phyloP scores from a whole-genome alignment of 1,140 invertebrate genomes.

The Drosophila ogumai region DNA sequence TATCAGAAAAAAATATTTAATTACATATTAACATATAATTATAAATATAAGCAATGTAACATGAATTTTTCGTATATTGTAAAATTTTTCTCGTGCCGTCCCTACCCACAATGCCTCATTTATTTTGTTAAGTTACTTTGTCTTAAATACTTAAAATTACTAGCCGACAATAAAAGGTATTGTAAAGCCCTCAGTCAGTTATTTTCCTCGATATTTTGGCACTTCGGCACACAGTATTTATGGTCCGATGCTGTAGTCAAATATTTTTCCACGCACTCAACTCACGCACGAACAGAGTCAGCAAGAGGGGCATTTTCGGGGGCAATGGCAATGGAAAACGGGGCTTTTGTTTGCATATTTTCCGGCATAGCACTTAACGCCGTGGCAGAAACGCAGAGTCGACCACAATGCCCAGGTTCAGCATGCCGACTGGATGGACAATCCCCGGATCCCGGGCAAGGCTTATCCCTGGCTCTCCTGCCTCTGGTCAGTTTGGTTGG shows the following conservation, averaged over 20 bases:
- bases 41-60: no score
- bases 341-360: slow-evolving; percentile 62
- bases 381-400: slow-evolving; percentile 32
- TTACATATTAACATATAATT: no score
- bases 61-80: no score
- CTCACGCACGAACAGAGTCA: slow-evolving; percentile 18
- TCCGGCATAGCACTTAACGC: slow-evolving; percentile 58
- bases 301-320: background rate
- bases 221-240: slow-evolving; percentile 32
- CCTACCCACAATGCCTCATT: no score
- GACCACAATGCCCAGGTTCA: slow-evolving; percentile 67
- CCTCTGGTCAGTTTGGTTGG: slow-evolving; percentile 29
- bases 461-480: slow-evolving; percentile 58
- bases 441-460: slow-evolving; percentile 25
- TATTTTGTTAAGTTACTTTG: background rate
- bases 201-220: slow-evolving; percentile 12
- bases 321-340: slow-evolving; percentile 26
- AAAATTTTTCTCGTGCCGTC: no score
- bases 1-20: no score
- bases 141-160: background rate
- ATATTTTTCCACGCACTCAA: slow-evolving; percentile 49
- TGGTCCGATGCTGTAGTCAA: slow-evolving; percentile 36
- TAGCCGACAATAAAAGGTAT: background rate
- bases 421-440: slow-evolving; percentile 13
- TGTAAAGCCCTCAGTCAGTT: background rate